Percentiles rank a stretch among this genome's conserved stretches.
phyloP scores from a whole-genome alignment of 1,140 invertebrate species.

The Littorina saxatilis region DNA sequence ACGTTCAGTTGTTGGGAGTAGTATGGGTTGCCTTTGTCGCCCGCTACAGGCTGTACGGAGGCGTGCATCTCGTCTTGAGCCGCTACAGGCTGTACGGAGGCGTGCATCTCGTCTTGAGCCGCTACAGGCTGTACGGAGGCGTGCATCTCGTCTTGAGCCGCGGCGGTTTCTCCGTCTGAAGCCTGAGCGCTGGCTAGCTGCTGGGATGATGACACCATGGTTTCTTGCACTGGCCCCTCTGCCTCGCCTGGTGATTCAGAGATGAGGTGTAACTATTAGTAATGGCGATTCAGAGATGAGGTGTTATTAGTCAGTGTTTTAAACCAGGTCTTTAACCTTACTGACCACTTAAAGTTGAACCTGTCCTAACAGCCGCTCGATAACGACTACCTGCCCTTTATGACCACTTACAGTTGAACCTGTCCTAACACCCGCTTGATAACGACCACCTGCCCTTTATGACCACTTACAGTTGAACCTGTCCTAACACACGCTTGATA shows the following conservation, averaged over 20 bases:
- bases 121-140: not conserved
- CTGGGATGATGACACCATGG: conserved; percentile 16
- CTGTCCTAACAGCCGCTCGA: too few species aligned
- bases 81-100: not conserved
- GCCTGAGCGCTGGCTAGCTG: not conserved
- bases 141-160: not conserved
- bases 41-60: not conserved
- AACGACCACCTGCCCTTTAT: too few species aligned
- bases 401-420: too few species aligned
- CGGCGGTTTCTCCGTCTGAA: not conserved
- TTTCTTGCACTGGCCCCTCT: conserved; percentile 2
- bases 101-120: not conserved
- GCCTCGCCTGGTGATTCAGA: not conserved
- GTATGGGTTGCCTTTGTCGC: conserved; percentile 36
- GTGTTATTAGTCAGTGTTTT: too few species aligned
- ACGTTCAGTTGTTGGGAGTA: conserved; percentile 37
- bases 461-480: too few species aligned
- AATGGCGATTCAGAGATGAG: too few species aligned
- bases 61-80: not conserved
- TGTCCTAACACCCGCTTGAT: too few species aligned
- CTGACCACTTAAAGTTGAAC: too few species aligned
- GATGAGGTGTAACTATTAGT: too few species aligned
- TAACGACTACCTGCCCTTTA: too few species aligned
- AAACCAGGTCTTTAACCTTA: too few species aligned
- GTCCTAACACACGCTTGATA: too few species aligned